These are phyloP conservation scores for Bambusicola thoracicus DNA, from an alignment of 2,113 vertebrate genomes.

Conservation along the genomic window DNA sequence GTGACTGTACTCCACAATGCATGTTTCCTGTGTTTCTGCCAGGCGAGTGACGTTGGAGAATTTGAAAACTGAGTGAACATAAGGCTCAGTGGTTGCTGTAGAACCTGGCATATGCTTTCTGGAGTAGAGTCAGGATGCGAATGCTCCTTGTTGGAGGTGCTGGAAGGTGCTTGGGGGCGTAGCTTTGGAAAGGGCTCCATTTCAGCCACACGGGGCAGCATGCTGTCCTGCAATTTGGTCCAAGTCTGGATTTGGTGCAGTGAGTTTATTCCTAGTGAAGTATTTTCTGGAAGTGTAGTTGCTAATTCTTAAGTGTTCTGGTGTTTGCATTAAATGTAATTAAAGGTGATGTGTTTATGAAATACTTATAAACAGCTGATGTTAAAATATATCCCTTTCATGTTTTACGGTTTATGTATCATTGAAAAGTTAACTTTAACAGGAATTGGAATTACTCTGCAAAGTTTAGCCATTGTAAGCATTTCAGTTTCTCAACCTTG, in stretches of 20 bases:
- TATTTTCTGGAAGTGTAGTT: background rate
- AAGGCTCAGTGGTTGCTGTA: background rate
- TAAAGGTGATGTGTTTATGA: background rate
- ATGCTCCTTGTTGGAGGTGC: background rate
- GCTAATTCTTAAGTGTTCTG: background rate
- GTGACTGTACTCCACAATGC: background rate
- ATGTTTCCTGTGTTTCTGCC: fast-evolving
- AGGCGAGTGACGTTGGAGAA: background rate
- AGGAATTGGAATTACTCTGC: too few species aligned
- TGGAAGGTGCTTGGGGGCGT: background rate
- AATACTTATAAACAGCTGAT: background rate
- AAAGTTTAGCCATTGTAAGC: background rate
- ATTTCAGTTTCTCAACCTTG: background rate
- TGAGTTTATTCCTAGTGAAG: background rate
- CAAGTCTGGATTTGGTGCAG: background rate
- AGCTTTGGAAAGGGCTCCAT: background rate
- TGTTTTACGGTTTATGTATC: background rate
- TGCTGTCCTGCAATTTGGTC: background rate
- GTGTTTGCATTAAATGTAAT: background rate
- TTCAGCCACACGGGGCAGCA: background rate
- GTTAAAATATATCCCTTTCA: background rate
- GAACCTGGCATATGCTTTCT: background rate
- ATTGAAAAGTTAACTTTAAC: background rate
- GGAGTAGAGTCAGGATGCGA: background rate
- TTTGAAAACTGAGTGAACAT: background rate